phyloP scores from a whole-genome alignment of 2,797 vertebrate genomes.

The Euthynnus affinis region DNA sequence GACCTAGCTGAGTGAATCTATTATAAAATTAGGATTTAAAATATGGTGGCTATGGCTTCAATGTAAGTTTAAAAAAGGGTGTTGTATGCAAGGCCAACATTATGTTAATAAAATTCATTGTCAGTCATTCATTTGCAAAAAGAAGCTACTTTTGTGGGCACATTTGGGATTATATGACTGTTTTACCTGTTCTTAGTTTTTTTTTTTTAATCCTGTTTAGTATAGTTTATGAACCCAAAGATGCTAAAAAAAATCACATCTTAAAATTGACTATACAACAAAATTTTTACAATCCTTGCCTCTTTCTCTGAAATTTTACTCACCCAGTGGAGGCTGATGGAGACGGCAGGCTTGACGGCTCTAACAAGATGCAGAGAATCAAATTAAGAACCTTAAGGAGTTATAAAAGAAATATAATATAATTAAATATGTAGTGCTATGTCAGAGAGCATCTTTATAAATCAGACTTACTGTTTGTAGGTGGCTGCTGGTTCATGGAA shows the following conservation, averaged over 20 bases:
- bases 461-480: slow-evolving; percentile 73
- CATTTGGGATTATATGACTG: neutral
- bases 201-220: neutral
- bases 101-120: neutral
- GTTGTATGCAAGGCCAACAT: too few relatives aligned
- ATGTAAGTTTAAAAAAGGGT: neutral
- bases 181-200: neutral
- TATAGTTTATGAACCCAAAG: neutral
- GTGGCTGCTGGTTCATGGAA: slow-evolving; percentile 70
- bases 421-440: neutral
- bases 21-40: neutral
- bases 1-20: neutral
- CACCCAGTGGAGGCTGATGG: slow-evolving; percentile 86
- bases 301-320: slow-evolving; percentile 49
- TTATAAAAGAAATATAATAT: neutral
- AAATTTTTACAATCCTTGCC: neutral
- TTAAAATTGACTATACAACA: neutral
- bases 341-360: slow-evolving; percentile 78
- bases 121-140: neutral
- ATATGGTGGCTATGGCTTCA: neutral
- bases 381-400: neutral
- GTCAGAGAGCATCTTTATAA: neutral
- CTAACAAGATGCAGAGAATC: slow-evolving; percentile 72
- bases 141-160: neutral
- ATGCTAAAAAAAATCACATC: neutral